Evolutionary conservation across 2,797 vertebrate genomes (phyloP), one percentile per base, ranked within the genome.

Genomic region (Dipus sagitta): DNA sequence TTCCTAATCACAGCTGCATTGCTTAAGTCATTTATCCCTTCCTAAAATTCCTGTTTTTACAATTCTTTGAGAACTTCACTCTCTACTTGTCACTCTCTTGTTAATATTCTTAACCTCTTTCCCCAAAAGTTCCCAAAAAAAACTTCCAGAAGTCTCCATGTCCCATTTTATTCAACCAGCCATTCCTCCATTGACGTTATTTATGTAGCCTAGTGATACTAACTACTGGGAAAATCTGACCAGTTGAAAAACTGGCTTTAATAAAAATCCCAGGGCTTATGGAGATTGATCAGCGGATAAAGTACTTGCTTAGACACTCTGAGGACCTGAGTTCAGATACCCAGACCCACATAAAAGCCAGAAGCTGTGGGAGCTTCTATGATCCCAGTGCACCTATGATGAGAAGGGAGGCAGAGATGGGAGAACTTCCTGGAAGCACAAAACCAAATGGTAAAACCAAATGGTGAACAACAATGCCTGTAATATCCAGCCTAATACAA

Each of bases 161-260:
- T 74, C 52, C 67, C 9, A 24, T 94, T 91, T 91, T 85, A 81
- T 13, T 34, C 52, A 88, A 77, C 21, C 10, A 87, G 42, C n/a
- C 47, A 65, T 67, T 78, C 32, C 78, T 34, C 30, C 23, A 32
- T 32, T 88, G 75, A 82, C 64, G 47, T 91, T 30, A 52, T 52
- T 85, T 83, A 65, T 7, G 23, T 71, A 20, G 74, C 34, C 6
- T 78, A 30, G 21, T 65, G 84, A 78, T 34, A 76, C 32, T 75
- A 64, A 28, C 62, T 90, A 42, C 72, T 84, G 62, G 79, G 71
- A 90, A 94, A 95, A 75, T 71, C 17, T 42, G 30, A 60, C 12
- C 68, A 71, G 24, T 42, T 54, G 64, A 88, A 34, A 93, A 52
- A 67, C 18, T 88, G 65, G 14, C 21, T 79, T 80, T 67, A 47